Conservation (phyloP, 2,113 vertebrate species). For the Carassius auratus region DNA sequence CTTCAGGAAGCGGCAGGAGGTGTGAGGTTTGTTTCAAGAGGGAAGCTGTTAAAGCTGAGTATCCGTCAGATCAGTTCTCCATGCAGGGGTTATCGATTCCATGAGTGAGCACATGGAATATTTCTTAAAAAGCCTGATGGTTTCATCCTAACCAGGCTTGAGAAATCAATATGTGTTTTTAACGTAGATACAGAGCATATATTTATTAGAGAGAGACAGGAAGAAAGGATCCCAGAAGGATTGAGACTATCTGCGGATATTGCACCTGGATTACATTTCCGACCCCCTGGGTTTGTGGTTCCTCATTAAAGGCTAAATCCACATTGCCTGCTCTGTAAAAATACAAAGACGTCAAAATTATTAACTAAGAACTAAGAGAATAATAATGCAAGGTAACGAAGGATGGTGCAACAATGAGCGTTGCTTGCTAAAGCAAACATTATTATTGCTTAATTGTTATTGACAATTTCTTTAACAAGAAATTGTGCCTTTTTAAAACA, state of each 20-base stretch:
- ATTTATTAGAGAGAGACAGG: not conserved
- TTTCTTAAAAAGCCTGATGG: not conserved
- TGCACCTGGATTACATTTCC: slow-evolving; percentile 26
- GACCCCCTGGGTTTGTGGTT: slow-evolving; percentile 12
- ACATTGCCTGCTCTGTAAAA: not conserved
- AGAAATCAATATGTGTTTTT: not conserved
- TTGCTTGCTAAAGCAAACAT: not conserved
- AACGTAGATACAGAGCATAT: not conserved
- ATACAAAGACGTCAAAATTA: not conserved
- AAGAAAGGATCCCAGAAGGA: not conserved
- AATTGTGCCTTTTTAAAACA: not conserved
- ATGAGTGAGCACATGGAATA: not conserved
- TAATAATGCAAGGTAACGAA: not conserved
- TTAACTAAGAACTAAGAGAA: not conserved
- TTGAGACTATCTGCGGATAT: not conserved
- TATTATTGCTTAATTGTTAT: not conserved
- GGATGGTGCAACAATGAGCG: not conserved
- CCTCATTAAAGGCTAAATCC: not conserved
- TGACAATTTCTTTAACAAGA: no score
- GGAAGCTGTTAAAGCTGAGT: not conserved
- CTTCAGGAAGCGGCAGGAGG: not conserved
- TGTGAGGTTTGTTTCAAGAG: not conserved
- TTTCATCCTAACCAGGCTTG: not conserved
- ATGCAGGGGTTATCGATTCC: not conserved
- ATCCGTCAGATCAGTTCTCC: not conserved